Conservation (phyloP, 2,888 invertebrate genomes). For the Drosophila rellima region DNA sequence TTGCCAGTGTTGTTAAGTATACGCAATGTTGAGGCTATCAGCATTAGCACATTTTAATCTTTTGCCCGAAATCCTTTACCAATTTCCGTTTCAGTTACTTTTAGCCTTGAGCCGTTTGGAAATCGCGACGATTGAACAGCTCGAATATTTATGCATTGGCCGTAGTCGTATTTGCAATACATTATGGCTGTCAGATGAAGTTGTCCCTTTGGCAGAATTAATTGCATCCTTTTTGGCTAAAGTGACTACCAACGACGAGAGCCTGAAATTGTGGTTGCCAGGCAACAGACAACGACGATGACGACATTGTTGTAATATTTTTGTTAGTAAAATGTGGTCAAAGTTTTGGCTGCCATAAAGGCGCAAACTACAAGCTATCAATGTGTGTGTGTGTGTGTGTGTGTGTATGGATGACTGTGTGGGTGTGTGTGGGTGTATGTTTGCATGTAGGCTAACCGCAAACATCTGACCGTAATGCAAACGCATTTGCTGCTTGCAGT, state of each 20-base stretch:
- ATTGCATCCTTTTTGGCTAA: constrained; percentile 75
- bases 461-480: constrained; percentile 78
- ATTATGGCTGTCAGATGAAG: constrained; percentile 82
- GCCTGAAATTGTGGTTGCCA: constrained; percentile 47
- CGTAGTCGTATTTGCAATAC: constrained; percentile 69
- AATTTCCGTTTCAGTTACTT: constrained; percentile 78
- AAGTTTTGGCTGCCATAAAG: constrained; percentile 76
- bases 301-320: constrained; percentile 75
- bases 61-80: constrained; percentile 73
- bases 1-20: constrained; percentile 25
- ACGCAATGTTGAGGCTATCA: constrained; percentile 43
- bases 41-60: constrained; percentile 60
- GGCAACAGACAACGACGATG: constrained; percentile 34
- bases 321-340: constrained; percentile 79
- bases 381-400: constrained; percentile 17
- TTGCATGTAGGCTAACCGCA: constrained; percentile 59
- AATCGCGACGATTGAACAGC: constrained; percentile 20
- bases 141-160: constrained; percentile 60
- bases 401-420: constrained; percentile 7
- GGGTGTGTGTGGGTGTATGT: constrained; percentile 22
- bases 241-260: constrained; percentile 33
- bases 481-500: constrained; percentile 71
- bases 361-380: constrained; percentile 66
- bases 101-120: constrained; percentile 48
- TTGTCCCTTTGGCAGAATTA: constrained; percentile 80